Percentiles rank a stretch among this genome's conserved stretches.
phyloP scores from a whole-genome alignment of 2,113 vertebrate species.

The Melierax canorus region DNA sequence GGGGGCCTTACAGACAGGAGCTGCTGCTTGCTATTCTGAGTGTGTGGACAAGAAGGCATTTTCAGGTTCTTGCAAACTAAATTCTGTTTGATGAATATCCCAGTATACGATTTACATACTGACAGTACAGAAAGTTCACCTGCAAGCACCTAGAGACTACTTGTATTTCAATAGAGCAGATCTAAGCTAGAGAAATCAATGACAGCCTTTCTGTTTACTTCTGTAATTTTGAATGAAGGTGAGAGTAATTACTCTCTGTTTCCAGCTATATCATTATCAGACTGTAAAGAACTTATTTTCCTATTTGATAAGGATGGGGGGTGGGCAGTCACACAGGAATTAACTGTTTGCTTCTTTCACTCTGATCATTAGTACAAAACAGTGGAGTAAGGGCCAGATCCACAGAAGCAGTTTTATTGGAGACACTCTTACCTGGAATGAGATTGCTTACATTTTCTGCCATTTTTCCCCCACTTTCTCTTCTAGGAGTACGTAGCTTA shows the following conservation, averaged over 20 bases:
- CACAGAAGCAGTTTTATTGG: background rate
- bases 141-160: background rate
- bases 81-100: background rate
- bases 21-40: background rate
- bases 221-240: background rate
- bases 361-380: background rate
- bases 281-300: background rate
- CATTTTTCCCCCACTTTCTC: background rate
- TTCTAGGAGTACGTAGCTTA: conserved; percentile 94
- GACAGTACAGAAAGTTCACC: background rate
- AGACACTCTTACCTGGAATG: background rate
- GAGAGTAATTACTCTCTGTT: background rate
- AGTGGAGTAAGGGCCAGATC: background rate
- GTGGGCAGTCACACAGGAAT: background rate
- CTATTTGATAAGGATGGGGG: background rate
- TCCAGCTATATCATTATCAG: background rate
- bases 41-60: background rate
- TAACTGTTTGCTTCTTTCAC: background rate
- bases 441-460: background rate
- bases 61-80: background rate
- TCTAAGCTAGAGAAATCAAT: background rate
- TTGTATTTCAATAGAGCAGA: background rate
- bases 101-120: background rate
- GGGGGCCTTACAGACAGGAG: background rate
- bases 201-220: background rate